Evolutionary conservation across 2,888 invertebrate species (phyloP), one percentile per base, ranked within the genome.

Genomic region (Melanophora roralis): DNA sequence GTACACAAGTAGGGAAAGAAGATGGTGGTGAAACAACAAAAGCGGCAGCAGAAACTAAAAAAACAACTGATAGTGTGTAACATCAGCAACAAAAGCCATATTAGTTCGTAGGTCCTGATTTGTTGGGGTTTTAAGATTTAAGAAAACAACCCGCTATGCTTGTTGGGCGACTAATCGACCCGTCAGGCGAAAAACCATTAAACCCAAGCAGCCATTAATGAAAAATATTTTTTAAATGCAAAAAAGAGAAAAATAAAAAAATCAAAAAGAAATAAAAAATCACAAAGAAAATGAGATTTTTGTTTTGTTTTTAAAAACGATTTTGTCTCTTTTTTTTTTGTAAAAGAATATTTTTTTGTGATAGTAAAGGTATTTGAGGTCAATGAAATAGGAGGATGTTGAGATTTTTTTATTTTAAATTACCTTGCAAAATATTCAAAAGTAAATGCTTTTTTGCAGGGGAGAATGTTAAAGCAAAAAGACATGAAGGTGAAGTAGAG

Each of bases 21-120:
- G 49, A 55, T 47, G 62, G 1, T 38, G 38, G 47, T 47, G 65
- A 85, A 82, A 85, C 81, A 84, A 84, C 86, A 83, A 84, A 79
- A 79, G 27, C 27, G 6, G n/a, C 60, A 76, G 27, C 83, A 83
- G 60, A 81, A 83, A 51, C 69, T 68, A 79, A 73, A 77, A 49
- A 11, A 55, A 76, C 68, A 71, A 19, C 45, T 36, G 68, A 57
- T 36, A 43, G 55, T 57, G 43, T 68, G 43, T 40, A 71, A 47
- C 32, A 27, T 47, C 62, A 36, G 53, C 62, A 69, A 71, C 43
- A 76, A 59, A 47, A 0, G 32, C 40, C 7, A 65, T 71, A 16
- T 23, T 36, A n/a, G n/a, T 72, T 68, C 62, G 55, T 73, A 71
- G 72, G 64, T 73, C 80, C 80, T 76, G 64, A 71, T 57, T 27